A percentile compares a stretch with the other conserved stretches of the same genome.
These are phyloP conservation scores for Lumbricus terrestris DNA, from an alignment of 2,888 invertebrate species.

Conservation along the genomic window DNA sequence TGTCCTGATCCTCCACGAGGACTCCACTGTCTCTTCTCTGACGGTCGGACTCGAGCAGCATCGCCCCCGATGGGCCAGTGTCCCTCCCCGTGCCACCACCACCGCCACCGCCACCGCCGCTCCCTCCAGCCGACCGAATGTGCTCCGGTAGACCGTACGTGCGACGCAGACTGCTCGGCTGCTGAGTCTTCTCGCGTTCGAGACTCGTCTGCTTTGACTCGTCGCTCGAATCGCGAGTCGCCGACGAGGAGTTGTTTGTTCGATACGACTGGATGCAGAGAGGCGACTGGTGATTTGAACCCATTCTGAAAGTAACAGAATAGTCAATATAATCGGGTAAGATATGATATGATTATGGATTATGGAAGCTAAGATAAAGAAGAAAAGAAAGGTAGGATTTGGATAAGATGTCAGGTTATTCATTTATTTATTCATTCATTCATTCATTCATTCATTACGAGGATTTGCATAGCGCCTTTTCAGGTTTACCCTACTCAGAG, in stretches of 20 bases:
- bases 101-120: background rate
- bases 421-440: no score
- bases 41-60: slow-evolving; percentile 13
- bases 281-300: background rate
- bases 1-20: slow-evolving; percentile 30
- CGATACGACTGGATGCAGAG: background rate
- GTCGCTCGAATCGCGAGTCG: background rate
- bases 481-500: no score
- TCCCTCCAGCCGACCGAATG: background rate
- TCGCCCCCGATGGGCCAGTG: background rate
- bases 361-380: no score
- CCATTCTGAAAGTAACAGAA: background rate
- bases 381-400: background rate
- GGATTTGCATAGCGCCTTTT: no score
- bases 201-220: background rate
- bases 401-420: background rate
- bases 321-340: no score
- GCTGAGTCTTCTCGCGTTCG: background rate
- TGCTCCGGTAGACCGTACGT: background rate
- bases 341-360: no score
- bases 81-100: background rate
- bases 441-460: no score
- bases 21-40: slow-evolving; percentile 32
- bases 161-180: background rate
- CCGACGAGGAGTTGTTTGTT: background rate